Percentiles rank a stretch among this genome's conserved stretches.
These are phyloP conservation scores for Sebastes matsubarae DNA, from an alignment of 2,797 vertebrate species.

Conservation along the genomic window DNA sequence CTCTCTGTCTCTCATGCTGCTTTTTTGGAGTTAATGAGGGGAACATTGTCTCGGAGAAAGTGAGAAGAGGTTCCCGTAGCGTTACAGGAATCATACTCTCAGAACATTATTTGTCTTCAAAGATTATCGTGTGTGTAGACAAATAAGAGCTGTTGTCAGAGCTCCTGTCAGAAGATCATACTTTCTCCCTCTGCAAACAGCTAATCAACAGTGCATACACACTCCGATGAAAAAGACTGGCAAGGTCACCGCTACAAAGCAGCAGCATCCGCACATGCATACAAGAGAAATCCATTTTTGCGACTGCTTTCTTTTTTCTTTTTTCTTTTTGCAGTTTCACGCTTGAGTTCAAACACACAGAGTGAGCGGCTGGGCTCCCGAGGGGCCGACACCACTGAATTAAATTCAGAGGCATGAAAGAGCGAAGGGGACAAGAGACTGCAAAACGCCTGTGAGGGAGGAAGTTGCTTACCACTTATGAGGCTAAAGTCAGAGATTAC, in stretches of 20 bases:
- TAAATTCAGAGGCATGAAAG: constrained; percentile 47
- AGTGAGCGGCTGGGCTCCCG: constrained; percentile 32
- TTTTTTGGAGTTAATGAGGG: constrained; percentile 52
- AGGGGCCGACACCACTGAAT: constrained; percentile 41
- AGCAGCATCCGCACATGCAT: not conserved
- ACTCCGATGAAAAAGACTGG: not conserved
- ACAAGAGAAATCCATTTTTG: constrained; percentile 30
- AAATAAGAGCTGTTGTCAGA: constrained; percentile 26
- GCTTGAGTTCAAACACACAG: constrained; percentile 37
- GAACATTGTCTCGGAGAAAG: constrained; percentile 22
- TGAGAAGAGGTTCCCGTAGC: not conserved
- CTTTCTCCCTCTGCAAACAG: not conserved
- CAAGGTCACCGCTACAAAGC: constrained; percentile 19
- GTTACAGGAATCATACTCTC: not conserved
- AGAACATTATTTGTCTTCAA: constrained; percentile 8
- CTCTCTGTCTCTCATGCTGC: constrained; percentile 3
- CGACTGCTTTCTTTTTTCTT: not conserved
- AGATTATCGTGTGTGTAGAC: constrained; percentile 1
- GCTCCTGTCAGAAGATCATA: constrained; percentile 7
- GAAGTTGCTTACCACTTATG: constrained; percentile 7
- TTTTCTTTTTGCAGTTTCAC: constrained; percentile 42
- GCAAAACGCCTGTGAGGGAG: constrained; percentile 20
- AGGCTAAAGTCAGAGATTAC: constrained; percentile 15
- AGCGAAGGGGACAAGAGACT: constrained; percentile 26
- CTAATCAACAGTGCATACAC: constrained; percentile 33